Evolutionary conservation across 2,888 invertebrate genomes (phyloP), one percentile per base, ranked within the genome.

Genomic region (Chloroclystis v-ata): DNA sequence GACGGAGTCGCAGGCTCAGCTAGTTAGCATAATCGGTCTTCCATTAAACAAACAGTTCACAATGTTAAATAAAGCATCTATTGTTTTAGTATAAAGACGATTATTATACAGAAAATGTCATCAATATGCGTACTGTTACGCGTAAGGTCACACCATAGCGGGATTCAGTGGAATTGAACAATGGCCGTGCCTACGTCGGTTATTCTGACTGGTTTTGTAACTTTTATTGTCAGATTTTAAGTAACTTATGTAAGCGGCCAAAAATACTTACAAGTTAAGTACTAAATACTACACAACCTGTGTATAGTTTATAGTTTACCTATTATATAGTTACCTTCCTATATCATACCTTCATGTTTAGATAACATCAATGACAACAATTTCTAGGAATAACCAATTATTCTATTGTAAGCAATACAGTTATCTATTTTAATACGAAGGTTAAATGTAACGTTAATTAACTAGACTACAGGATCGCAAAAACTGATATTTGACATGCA

Each of bases 401-500:
- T 8, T 10, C 20, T 7, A 16, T 16, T 33, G 14, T 43, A 39
- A 5, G 12, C 12, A 28, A 32, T 47, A 42, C 47, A 29, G 47
- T 32, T 42, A 41, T 10, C 40, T 40, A 28, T 32, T 38, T n/a
- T 40, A 40, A 30, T 24, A 11, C 12, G n/a, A 33, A 46, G 24
- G 33, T 39, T n/a, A 39, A 30, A 43, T 28, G 32, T 24, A 49
- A 37, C 37, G 8, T 35, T 51, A 52, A 47, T 52, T 49, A 52
- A 42, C 41, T 28, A 44, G n/a, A 10, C 7, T 33, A 33, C 32
- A 20, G 25, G 12, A 11, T 14, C 14, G 42, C 41, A 56, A 56
- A 56, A 54, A 54, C 37, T 11, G 6, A 41, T 14, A 35, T 20
- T 49, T 8, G 42, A 49, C 54, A 54, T 45, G 50, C 47, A 40